A percentile compares a stretch with the other conserved stretches of the same genome.
Conservation (phyloP, 2,888 invertebrate genomes). For the Onthophagus sagittarius region DNA sequence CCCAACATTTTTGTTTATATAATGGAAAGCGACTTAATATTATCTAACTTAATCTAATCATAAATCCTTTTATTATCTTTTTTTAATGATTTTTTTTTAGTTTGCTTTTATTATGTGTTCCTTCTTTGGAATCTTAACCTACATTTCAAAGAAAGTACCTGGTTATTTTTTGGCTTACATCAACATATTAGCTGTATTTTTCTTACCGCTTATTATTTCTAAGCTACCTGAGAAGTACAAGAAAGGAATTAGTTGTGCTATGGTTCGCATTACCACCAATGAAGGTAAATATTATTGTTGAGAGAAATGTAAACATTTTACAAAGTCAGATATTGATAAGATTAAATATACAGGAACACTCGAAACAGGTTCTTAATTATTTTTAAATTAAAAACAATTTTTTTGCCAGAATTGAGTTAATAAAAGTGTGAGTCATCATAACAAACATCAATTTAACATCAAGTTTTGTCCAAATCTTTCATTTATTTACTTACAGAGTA, state of each 20-base stretch:
- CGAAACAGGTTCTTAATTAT: no score
- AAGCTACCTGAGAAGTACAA: conserved; percentile 36
- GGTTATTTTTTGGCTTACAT: conserved; percentile 41
- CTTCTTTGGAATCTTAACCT: conserved; percentile 39
- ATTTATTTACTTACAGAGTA: no score
- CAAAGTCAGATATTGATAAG: neutral
- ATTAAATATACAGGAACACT: no score
- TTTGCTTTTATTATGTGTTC: conserved; percentile 44
- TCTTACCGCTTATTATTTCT: conserved; percentile 35
- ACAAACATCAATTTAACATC: no score
- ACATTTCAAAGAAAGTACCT: conserved; percentile 43
- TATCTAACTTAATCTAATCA: no score
- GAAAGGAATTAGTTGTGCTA: conserved; percentile 28
- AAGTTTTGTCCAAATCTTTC: no score
- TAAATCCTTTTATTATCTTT: conserved; percentile 2
- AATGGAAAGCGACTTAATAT: neutral
- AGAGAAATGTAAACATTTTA: neutral
- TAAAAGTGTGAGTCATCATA: no score
- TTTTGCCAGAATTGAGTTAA: no score
- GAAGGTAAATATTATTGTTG: conserved; percentile 29
- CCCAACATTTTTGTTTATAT: no score
- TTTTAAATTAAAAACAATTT: no score
- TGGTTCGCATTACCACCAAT: conserved; percentile 32
- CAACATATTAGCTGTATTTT: conserved; percentile 36
- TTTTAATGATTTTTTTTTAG: conserved; percentile 36